Evolutionary conservation across 1,140 invertebrate species (phyloP).

Genomic region (Argopecten irradians): DNA sequence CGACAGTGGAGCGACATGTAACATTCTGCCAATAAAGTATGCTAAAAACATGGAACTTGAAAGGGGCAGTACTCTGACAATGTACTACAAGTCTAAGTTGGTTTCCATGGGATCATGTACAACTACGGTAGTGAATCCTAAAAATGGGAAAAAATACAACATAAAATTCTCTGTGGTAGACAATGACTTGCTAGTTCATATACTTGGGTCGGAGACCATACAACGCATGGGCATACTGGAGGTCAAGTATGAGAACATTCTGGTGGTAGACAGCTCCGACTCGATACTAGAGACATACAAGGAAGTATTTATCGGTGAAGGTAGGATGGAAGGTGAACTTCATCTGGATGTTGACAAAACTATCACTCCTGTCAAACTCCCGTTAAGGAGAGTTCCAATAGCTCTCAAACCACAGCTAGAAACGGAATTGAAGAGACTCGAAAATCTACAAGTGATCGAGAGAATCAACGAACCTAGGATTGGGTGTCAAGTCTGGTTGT

Average conservation of each 20-base stretch:
- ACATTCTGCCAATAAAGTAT: no score
- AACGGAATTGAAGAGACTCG: conserved; percentile 43
- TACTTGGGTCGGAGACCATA: conserved; percentile 19
- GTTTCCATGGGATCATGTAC: no score
- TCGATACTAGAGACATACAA: background rate
- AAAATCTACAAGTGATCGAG: conserved; percentile 55
- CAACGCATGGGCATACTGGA: conserved; percentile 24
- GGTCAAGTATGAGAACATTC: conserved; percentile 24
- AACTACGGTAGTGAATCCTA: no score
- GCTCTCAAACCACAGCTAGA: conserved; percentile 5
- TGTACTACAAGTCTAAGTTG: no score
- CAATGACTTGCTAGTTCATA: background rate
- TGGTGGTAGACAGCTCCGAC: no score
- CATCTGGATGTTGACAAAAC: background rate
- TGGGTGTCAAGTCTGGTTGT: conserved; percentile 52
- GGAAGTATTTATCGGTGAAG: no score
- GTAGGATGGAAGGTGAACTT: background rate
- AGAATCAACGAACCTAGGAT: conserved; percentile 63
- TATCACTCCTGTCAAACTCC: background rate
- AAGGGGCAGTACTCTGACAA: no score
- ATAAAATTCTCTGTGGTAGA: conserved; percentile 12
- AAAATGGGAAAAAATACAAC: background rate
- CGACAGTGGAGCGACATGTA: no score
- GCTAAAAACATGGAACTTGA: no score
- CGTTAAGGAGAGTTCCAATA: conserved; percentile 14